Evolutionary conservation across 2,797 vertebrate species (phyloP).

Genomic region (Phaenicophaeus curvirostris): DNA sequence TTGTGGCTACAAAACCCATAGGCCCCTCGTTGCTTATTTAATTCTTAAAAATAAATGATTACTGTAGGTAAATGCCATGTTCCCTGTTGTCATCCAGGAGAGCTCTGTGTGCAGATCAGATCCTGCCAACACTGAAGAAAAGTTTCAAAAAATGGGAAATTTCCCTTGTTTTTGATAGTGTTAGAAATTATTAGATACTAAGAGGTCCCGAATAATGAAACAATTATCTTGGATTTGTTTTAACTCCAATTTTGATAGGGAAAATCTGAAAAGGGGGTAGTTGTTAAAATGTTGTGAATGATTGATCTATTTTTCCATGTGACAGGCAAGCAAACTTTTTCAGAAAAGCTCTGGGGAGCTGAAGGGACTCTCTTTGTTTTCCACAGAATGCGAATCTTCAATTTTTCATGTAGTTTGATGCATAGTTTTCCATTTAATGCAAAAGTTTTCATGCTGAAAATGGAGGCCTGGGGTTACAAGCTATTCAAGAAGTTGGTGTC

Average conservation of each 20-base stretch:
- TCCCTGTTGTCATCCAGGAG: neutral
- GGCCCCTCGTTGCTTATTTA: neutral
- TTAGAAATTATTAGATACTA: neutral
- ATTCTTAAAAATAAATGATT: neutral
- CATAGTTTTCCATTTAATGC: neutral
- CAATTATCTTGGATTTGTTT: neutral
- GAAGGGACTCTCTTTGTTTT: neutral
- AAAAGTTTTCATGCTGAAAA: neutral
- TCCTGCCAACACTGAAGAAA: neutral
- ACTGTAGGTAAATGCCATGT: neutral
- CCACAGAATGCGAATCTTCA: neutral
- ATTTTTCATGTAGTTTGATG: neutral
- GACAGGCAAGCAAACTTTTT: neutral
- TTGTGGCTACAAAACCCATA: neutral
- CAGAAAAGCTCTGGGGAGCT: neutral
- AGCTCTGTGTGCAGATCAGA: neutral
- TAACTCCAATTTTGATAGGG: neutral
- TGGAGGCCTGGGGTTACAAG: neutral
- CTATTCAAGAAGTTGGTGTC: neutral
- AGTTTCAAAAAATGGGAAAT: neutral
- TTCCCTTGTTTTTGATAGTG: neutral
- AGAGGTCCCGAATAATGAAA: neutral
- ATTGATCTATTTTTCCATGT: neutral
- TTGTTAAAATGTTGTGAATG: neutral
- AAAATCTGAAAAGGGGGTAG: neutral